These are phyloP conservation scores for Eulemur rubriventer DNA, from an alignment of 2,797 vertebrate species.

Conservation along the genomic window DNA sequence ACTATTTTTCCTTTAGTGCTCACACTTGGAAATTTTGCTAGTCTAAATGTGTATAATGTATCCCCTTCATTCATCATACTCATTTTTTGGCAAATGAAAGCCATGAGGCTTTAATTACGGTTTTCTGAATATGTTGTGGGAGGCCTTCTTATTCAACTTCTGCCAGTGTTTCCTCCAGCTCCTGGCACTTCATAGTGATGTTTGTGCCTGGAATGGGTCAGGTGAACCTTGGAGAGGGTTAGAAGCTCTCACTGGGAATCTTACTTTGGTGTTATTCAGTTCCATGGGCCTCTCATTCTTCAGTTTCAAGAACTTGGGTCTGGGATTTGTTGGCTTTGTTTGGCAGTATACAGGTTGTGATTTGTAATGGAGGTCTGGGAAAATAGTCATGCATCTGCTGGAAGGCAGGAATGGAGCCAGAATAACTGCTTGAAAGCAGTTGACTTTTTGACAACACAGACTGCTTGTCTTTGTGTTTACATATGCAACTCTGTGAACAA, in stretches of 20 bases:
- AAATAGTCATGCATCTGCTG: constrained; percentile 61
- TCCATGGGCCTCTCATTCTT: not conserved
- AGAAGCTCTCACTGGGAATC: not conserved
- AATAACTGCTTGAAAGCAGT: constrained; percentile 57
- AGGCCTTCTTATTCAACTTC: not conserved
- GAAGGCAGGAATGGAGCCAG: constrained; percentile 53
- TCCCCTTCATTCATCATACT: not conserved
- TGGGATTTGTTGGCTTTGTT: constrained; percentile 37
- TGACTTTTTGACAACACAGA: constrained; percentile 59
- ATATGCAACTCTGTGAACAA: constrained; percentile 28
- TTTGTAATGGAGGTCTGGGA: constrained; percentile 47
- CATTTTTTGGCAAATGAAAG: constrained; percentile 8
- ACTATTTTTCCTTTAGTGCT: not conserved
- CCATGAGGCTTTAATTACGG: constrained; percentile 2
- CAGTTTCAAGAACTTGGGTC: constrained; percentile 31
- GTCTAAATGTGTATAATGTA: not conserved
- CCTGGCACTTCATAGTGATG: not conserved
- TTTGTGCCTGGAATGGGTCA: not conserved
- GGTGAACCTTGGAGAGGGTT: not conserved
- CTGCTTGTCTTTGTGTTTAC: constrained; percentile 21
- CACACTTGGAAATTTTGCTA: not conserved
- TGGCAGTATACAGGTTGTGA: constrained; percentile 41
- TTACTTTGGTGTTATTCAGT: constrained; percentile 12
- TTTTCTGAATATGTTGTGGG: not conserved
- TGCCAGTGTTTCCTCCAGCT: not conserved